Conservation (phyloP, 2,113 vertebrate species). For the Gymnocephalus cernua region DNA sequence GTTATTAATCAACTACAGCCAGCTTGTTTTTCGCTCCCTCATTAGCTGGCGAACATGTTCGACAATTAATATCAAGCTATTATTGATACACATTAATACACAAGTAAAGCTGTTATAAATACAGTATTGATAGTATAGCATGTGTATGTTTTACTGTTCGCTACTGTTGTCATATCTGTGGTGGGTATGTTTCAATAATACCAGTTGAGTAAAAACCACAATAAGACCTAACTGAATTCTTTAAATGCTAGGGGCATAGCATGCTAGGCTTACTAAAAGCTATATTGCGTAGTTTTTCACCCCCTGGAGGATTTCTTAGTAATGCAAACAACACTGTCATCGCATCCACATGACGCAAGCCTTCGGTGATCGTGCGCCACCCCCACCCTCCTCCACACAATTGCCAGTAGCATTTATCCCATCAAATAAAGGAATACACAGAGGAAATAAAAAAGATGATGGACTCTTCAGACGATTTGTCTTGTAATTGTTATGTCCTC, state of each 20-base stretch:
- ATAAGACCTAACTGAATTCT: neutral
- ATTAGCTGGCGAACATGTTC: conserved; percentile 11
- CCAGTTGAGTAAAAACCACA: neutral
- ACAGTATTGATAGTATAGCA: neutral
- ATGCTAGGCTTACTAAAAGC: neutral
- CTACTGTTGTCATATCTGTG: neutral
- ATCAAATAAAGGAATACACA: too few species aligned
- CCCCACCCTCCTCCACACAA: too few species aligned
- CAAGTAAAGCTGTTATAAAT: neutral
- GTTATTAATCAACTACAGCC: conserved; percentile 26
- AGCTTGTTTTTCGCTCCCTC: conserved; percentile 9
- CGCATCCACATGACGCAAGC: too few species aligned
- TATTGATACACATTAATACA: conserved; percentile 20
- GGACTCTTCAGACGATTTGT: too few species aligned
- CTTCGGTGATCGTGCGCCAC: too few species aligned
- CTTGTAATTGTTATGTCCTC: too few species aligned
- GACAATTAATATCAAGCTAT: conserved; percentile 25
- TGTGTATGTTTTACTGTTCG: neutral
- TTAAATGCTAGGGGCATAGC: neutral
- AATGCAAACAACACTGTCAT: too few species aligned
- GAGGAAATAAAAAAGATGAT: too few species aligned
- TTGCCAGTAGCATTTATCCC: too few species aligned
- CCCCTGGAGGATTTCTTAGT: too few species aligned
- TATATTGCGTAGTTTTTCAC: too few species aligned
- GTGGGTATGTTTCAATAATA: too few species aligned